Percentiles rank a stretch among this genome's conserved stretches.
These are phyloP conservation scores for Urocitellus parryii DNA, from an alignment of 2,113 vertebrate genomes.

Conservation along the genomic window DNA sequence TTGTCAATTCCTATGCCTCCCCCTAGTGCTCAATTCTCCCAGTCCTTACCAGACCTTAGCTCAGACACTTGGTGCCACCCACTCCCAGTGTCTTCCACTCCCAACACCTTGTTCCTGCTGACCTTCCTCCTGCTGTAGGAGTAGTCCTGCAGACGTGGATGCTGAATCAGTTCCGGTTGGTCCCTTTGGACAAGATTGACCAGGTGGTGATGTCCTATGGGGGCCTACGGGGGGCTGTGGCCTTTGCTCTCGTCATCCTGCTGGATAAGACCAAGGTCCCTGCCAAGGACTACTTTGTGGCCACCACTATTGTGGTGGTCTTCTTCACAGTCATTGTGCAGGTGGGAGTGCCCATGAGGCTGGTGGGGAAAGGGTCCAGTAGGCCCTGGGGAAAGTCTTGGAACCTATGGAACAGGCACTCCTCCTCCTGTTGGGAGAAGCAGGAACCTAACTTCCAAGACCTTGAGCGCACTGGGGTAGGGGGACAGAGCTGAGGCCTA, in stretches of 20 bases:
- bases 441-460: slow-evolving; percentile 30
- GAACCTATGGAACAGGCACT: slow-evolving; percentile 33
- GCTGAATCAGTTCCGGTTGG: slow-evolving; percentile 95
- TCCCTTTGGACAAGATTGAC: slow-evolving; percentile 96
- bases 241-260: slow-evolving; percentile 96
- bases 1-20: slow-evolving; percentile 31
- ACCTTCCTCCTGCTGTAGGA: slow-evolving; percentile 87
- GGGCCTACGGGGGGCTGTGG: slow-evolving; percentile 96
- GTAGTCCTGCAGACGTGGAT: slow-evolving; percentile 96
- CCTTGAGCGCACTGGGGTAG: not conserved
- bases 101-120: slow-evolving; percentile 66
- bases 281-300: slow-evolving; percentile 98
- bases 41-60: slow-evolving; percentile 56
- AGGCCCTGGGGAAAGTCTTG: slow-evolving; percentile 40
- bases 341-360: slow-evolving; percentile 86
- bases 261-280: slow-evolving; percentile 92
- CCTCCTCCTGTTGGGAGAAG: not conserved
- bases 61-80: slow-evolving; percentile 18
- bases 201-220: slow-evolving; percentile 99
- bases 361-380: slow-evolving; percentile 55
- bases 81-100: slow-evolving; percentile 28
- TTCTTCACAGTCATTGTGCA: slow-evolving; percentile 99
- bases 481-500: not conserved
- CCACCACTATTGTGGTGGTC: slow-evolving; percentile 96
- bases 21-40: slow-evolving; percentile 37